Evolutionary conservation across 2,113 vertebrate species (phyloP).

Genomic region (Salvelinus sp.): DNA sequence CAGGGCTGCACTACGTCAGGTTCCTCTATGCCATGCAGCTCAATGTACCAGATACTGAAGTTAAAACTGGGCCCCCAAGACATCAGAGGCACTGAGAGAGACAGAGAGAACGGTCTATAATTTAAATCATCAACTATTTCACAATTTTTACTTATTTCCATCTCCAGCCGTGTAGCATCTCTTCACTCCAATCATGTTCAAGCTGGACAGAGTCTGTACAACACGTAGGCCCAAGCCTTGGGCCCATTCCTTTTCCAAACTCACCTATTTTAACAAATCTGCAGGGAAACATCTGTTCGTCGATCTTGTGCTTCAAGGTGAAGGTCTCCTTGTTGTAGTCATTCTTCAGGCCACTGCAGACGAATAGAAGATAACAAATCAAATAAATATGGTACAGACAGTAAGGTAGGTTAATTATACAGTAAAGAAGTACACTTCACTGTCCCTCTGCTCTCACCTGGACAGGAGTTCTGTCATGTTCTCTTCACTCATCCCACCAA

Average conservation of each 20-base stretch:
- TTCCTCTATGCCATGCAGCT: conserved; percentile 97
- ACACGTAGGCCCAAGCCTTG: neutral
- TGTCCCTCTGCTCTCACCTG: conserved; percentile 78
- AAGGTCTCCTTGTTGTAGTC: conserved; percentile 99
- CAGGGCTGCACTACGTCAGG: conserved; percentile 97
- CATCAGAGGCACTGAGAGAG: conserved; percentile 88
- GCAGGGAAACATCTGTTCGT: conserved; percentile 99
- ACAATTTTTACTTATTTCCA: neutral
- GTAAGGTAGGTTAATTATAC: neutral
- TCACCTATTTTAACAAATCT: conserved; percentile 99
- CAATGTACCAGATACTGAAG: conserved; percentile 99
- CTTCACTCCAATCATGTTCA: neutral
- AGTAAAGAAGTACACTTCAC: neutral
- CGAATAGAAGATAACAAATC: conserved; percentile 49
- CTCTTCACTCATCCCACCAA: conserved; percentile 98
- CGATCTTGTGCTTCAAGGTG: conserved; percentile 99
- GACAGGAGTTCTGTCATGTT: conserved; percentile 98
- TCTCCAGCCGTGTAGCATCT: no score
- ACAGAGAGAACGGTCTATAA: neutral
- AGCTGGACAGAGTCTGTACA: no score
- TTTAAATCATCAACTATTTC: neutral
- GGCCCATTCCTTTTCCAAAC: conserved; percentile 17
- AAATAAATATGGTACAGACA: neutral
- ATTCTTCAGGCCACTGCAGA: conserved; percentile 95
- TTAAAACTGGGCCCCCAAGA: conserved; percentile 99